Evolutionary conservation across 2,113 vertebrate genomes (phyloP), one percentile per base, ranked within the genome.

Genomic region (Camelus bactrianus): DNA sequence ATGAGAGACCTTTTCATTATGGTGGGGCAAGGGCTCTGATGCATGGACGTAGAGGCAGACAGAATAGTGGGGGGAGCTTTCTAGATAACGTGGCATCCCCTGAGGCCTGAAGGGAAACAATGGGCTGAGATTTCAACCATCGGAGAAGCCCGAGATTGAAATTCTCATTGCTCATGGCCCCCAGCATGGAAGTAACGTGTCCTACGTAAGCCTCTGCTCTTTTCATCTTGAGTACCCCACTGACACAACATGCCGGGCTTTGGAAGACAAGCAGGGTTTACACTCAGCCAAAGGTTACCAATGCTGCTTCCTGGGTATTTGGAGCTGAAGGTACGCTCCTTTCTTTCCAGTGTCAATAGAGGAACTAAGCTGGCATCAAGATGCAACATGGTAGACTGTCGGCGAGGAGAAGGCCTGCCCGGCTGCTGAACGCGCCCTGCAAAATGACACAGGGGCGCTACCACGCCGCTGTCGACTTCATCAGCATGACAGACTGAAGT

Each of bases 401-500:
- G 96, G 46, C 90, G 93, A 96, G 81, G 0, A 72, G 84, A 82
- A 83, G 91, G 83, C 81, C 94, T 30, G 52, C 5, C 1, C 9
- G 38, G 72, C 52, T 73, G 93, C 81, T 52, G 73, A 93, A 77
- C 6, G n/a, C 1, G 32, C 20, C 22, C 46, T 35, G 2, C 48
- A 32, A 90, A 96, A 93, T 19, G 52, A 58, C 93, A 96, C 91
- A n/a, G 80, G 93, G 84, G 89, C 24, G 76, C 79, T 14, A 12
- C 62, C 38, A 15, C 14, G 54, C 81, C 76, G 56, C 64, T 69
- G 56, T 17, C 50, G 32, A 42, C 67, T 62, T 16, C 0, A 0
- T 67, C 4, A 30, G 75, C 30, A n/a, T 6, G 20, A 73, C 0
- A 87, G 30, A 62, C 65, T 22, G 5, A 91, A 70, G 32, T 19